phyloP scores from a whole-genome alignment of 2,797 vertebrate species.

The Sebastes kiyomatsui region DNA sequence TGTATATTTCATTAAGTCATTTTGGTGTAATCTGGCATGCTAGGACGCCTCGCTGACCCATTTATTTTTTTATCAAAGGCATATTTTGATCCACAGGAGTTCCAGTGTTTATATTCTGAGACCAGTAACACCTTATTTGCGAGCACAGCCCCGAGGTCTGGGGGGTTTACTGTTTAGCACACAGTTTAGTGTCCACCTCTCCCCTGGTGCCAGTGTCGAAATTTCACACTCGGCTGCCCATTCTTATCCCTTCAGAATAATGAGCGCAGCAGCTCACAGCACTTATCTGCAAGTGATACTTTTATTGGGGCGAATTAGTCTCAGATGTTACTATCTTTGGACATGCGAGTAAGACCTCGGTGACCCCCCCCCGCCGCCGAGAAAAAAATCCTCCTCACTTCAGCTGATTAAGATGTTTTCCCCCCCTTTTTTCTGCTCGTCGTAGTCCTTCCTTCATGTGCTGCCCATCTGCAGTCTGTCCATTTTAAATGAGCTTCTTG shows the following conservation, averaged over 20 bases:
- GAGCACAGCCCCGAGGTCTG: neutral
- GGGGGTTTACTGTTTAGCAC: neutral
- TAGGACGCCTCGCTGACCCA: neutral
- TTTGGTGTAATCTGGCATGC: neutral
- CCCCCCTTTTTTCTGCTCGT: constrained; percentile 18
- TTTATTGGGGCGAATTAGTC: constrained; percentile 59
- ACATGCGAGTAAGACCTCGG: constrained; percentile 29
- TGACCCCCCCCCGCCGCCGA: constrained; percentile 20
- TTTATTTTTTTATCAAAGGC: neutral
- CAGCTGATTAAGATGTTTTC: constrained; percentile 36
- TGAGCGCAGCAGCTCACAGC: constrained; percentile 41
- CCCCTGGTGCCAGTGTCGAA: constrained; percentile 35
- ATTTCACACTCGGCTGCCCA: constrained; percentile 51
- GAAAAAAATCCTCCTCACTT: constrained; percentile 22
- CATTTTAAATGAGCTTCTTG: constrained; percentile 52
- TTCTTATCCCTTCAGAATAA: constrained; percentile 55
- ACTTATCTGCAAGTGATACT: constrained; percentile 64
- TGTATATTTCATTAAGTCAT: neutral
- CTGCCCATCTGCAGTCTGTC: constrained; percentile 17
- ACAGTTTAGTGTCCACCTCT: constrained; percentile 18
- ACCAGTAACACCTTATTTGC: neutral
- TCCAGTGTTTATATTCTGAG: neutral
- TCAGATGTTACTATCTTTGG: constrained; percentile 59
- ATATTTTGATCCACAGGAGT: neutral
- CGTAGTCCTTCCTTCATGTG: constrained; percentile 8